A percentile compares a stretch with the other conserved stretches of the same genome.
phyloP scores from a whole-genome alignment of 2,113 vertebrate genomes.

The Cebidichthys violaceus region DNA sequence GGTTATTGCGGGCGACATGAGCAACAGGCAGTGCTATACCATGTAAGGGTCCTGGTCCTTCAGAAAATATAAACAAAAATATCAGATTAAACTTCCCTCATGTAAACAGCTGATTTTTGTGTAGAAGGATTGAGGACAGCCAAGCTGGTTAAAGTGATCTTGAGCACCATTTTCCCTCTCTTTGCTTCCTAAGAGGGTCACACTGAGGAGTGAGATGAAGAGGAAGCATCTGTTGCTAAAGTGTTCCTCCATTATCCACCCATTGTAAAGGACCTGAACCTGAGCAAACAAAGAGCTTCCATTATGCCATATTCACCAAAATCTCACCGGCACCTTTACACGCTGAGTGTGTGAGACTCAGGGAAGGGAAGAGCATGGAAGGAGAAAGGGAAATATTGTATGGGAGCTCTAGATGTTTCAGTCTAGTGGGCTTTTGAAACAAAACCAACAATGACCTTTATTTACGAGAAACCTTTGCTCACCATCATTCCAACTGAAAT shows the following conservation, averaged over 20 bases:
- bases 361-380: conserved; percentile 32
- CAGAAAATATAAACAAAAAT: conserved; percentile 4
- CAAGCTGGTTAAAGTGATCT: conserved; percentile 32
- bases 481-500: conserved; percentile 52
- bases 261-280: conserved; percentile 75
- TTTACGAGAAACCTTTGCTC: conserved; percentile 60
- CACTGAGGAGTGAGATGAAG: conserved; percentile 76
- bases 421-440: conserved; percentile 64
- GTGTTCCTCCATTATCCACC: conserved; percentile 78
- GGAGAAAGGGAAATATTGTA: conserved; percentile 67
- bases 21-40: not conserved
- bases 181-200: conserved; percentile 73
- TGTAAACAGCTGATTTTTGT: conserved; percentile 46
- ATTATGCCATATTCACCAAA: conserved; percentile 75
- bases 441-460: conserved; percentile 70
- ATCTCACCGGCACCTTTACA: conserved; percentile 64
- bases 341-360: conserved; percentile 37
- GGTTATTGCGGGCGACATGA: not conserved
- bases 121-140: conserved; percentile 9
- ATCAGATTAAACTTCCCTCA: conserved; percentile 42
- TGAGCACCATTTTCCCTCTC: conserved; percentile 33
- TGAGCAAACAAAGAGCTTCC: conserved; percentile 83
- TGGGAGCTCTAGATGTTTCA: conserved; percentile 48
- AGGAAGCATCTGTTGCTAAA: conserved; percentile 84
- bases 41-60: not conserved